Evolutionary conservation across 1,140 invertebrate species (phyloP), one percentile per base, ranked within the genome.

Genomic region (Chelonus insularis): DNA sequence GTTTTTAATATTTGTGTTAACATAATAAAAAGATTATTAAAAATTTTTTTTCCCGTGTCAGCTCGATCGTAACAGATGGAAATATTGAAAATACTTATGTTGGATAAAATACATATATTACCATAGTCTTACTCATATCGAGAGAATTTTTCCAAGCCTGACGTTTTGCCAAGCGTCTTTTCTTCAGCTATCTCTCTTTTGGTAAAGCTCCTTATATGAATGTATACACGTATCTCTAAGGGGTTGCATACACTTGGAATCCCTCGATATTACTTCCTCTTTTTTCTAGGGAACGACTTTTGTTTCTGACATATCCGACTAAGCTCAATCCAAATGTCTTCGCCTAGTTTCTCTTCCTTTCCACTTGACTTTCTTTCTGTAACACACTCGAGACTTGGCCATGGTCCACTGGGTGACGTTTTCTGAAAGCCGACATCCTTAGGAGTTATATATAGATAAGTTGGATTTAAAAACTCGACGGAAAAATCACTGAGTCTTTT

Each of bases 221-320:
- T 51, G 6, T 34, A 12, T 23, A 18, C 25, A 51, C 5, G 4
- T 18, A 12, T 9, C 20, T 16, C 4, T 51, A 25, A 7, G 1
- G 18, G n/a, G 5, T 29, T n/a, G 4, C 20, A 18, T 23, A 11
- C 48, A n/a, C 48, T 34, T 1, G 48, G 25, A 54, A n/a, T 54
- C 51, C 51, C 51, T 36, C 8, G 51, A 54, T 54, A 54, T 54
- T 54, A 54, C 51, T 20, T 54, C 51, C 29, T n/a, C 16, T 29
- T 39, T 36, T 21, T 36, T 23, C 16, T 5, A 29, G 18, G 8
- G 12, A 54, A 54, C 51, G 51, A 54, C 51, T 54, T 54, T 54
- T 54, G 51, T 54, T 54, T 54, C 51, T 39, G 51, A 54, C 51
- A 29, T n/a, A n/a, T 36, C 29, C 34, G 51, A 25, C 51, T 39